Evolutionary conservation across 2,888 invertebrate species (phyloP).

Genomic region (Pinctada fucata): DNA sequence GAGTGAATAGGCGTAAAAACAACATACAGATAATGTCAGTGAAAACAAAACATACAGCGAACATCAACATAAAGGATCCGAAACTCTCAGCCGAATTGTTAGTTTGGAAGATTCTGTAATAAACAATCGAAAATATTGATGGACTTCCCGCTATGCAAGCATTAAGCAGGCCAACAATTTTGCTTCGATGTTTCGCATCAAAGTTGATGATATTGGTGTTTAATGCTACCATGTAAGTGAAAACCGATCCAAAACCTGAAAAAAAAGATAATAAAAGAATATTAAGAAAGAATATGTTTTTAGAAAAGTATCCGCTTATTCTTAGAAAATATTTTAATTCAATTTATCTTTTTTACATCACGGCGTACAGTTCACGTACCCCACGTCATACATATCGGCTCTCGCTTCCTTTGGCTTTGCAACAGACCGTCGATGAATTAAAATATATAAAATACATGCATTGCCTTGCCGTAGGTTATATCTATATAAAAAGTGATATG

Average conservation of each 20-base stretch:
- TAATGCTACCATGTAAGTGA: slow-evolving; percentile 59
- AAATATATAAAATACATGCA: no score
- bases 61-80: slow-evolving; percentile 53
- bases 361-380: no score
- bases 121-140: slow-evolving; percentile 51
- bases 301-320: no score
- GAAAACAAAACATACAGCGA: slow-evolving; percentile 49
- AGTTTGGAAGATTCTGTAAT: slow-evolving; percentile 39
- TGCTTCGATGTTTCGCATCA: slow-evolving; percentile 48
- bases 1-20: slow-evolving; percentile 40
- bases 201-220: slow-evolving; percentile 60
- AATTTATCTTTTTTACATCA: no score
- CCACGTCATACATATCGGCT: no score
- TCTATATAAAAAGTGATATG: no score
- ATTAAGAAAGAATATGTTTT: no score
- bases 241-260: slow-evolving; percentile 57
- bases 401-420: no score
- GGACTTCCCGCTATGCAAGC: slow-evolving; percentile 59
- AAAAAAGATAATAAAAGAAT: not conserved
- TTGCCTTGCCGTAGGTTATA: no score
- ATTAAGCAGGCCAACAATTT: slow-evolving; percentile 56
- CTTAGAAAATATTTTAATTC: no score
- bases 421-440: no score
- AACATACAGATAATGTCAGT: slow-evolving; percentile 50
- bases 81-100: slow-evolving; percentile 44